phyloP scores from a whole-genome alignment of 2,888 invertebrate genomes.

The Sphaerophoria taeniata region DNA sequence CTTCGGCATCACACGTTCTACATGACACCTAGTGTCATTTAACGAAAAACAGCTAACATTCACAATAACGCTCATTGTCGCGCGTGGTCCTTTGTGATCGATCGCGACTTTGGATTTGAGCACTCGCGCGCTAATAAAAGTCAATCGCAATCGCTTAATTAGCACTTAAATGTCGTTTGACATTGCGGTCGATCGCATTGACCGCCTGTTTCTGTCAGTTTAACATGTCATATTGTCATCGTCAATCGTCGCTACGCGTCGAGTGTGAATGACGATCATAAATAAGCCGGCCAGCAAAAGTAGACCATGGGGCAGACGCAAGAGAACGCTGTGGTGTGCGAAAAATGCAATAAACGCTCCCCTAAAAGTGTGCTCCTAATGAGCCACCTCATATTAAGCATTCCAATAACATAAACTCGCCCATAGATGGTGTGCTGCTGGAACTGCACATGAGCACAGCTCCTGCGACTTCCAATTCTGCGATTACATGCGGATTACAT shows the following conservation, averaged over 20 bases:
- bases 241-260: neutral
- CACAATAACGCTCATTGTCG: constrained; percentile 2
- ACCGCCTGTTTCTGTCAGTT: constrained; percentile 31
- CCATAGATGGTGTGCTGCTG: constrained; percentile 39
- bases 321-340: constrained; percentile 34
- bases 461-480: constrained; percentile 57
- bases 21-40: constrained; percentile 53
- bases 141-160: constrained; percentile 74
- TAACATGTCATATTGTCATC: constrained; percentile 55
- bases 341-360: constrained; percentile 54
- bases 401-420: neutral
- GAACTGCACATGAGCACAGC: constrained; percentile 2
- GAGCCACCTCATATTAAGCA: constrained; percentile 38
- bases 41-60: neutral
- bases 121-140: constrained; percentile 67
- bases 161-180: constrained; percentile 45
- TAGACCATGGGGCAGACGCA: constrained; percentile 26
- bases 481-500: constrained; percentile 74
- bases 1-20: constrained; percentile 29
- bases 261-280: constrained; percentile 67
- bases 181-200: constrained; percentile 8
- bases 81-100: constrained; percentile 45
- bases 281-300: constrained; percentile 58
- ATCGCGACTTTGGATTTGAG: constrained; percentile 30
- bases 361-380: constrained; percentile 65